Evolutionary conservation across 2,888 invertebrate genomes (phyloP).

Genomic region (Stenodera caucasica): DNA sequence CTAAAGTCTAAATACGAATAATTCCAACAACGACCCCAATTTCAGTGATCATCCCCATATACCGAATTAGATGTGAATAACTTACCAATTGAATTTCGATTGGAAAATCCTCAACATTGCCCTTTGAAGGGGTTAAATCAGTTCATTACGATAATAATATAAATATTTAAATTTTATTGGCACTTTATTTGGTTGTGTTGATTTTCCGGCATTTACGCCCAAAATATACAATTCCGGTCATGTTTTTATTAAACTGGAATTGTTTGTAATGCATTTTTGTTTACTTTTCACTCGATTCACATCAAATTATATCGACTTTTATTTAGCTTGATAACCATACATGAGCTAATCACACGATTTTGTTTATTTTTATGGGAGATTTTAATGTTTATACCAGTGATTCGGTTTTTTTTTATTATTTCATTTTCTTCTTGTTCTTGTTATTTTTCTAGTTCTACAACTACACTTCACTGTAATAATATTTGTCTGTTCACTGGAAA

Average conservation of each 20-base stretch:
- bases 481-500: neutral
- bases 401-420: neutral
- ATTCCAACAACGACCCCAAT: neutral
- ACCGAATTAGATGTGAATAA: neutral
- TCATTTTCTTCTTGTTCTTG: neutral
- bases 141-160: too few species aligned
- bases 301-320: too few species aligned
- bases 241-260: neutral
- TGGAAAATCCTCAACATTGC: neutral
- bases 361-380: too few species aligned
- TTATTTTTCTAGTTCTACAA: neutral
- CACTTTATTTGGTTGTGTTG: slow-evolving; percentile 8
- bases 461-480: neutral
- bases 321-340: too few species aligned
- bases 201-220: slow-evolving; percentile 21
- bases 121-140: neutral
- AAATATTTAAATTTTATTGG: slow-evolving; percentile 4
- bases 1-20: slow-evolving; percentile 20
- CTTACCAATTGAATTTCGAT: neutral
- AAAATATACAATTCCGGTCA: slow-evolving; percentile 2
- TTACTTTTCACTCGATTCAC: neutral
- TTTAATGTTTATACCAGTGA: neutral
- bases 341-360: too few species aligned
- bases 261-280: slow-evolving; percentile 8
- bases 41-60: too few species aligned